Evolutionary conservation across 2,888 invertebrate genomes (phyloP), one percentile per base, ranked within the genome.

Genomic region (Epistrophe grossulariae): DNA sequence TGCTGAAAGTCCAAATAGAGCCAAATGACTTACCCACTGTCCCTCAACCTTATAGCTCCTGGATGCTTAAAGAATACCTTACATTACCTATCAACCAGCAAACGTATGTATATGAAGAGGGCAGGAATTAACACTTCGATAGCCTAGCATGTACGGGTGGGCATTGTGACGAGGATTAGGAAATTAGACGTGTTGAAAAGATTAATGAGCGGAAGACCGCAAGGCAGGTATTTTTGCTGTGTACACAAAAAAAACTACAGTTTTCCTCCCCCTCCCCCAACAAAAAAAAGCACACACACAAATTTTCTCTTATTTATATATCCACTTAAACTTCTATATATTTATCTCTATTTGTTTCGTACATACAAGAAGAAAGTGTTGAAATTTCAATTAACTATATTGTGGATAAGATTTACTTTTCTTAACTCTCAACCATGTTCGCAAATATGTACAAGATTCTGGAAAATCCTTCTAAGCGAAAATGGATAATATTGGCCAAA

Each of bases 171-270:
- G 13, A 48, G 73, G 77, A 77, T 81, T 81, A 52, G 81, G 70
- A 78, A 85, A 85, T 85, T 85, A 85, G 80, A 85, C 68, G 77
- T 84, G 80, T 80, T 78, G 77, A 70, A 73, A 77, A 85, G 84
- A 85, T 85, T 81, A 85, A 85, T 81, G 84, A 81, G 72, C 24
- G 40, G 68, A 85, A 80, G 77, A 80, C 77, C 81, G 38, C 68
- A 68, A 68, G 70, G 62, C 48, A 71, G 45, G 57, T 55, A 55
- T 68, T 35, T 50, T 40, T 38, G 8, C 9, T 45, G 43, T 28
- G n/a, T 62, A 40, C 28, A 70, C 48, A 52, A 66, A 73, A 48
- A 28, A 50, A 64, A 40, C 28, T 19, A 40, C 57, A 57, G 11
- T 5, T 48, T 31, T 6, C 17, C 10, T 1, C 11, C 50, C 5